Percentiles rank a stretch among this genome's conserved stretches.
Conservation (phyloP, 2,113 vertebrate genomes). For the Ptychochromis oligacanthus region DNA sequence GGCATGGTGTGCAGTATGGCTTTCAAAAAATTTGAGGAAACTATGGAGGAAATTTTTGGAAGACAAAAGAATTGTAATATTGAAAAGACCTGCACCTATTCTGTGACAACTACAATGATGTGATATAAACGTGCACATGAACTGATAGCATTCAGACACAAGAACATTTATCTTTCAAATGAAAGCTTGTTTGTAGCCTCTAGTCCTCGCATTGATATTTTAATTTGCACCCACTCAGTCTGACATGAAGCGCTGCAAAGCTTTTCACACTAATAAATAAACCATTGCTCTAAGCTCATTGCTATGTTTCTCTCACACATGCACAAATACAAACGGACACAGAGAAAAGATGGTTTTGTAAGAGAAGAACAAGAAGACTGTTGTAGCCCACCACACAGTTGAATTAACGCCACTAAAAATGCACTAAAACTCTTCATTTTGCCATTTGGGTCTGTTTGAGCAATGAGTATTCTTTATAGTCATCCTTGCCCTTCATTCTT, state of each 20-base stretch:
- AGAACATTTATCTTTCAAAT: not conserved
- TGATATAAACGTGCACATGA: not conserved
- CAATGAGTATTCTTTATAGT: not conserved
- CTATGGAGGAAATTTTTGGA: not conserved
- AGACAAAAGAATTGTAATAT: no score
- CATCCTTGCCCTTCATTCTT: not conserved
- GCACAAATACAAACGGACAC: conserved; percentile 7
- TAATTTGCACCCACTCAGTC: conserved; percentile 12
- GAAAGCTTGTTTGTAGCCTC: not conserved
- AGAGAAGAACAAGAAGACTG: not conserved
- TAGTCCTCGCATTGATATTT: not conserved
- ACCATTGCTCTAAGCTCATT: conserved; percentile 13
- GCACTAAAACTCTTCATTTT: not conserved
- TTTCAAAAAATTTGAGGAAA: not conserved
- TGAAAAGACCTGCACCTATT: not conserved
- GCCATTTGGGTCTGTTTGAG: not conserved
- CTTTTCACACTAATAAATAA: conserved; percentile 29
- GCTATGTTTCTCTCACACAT: conserved; percentile 7
- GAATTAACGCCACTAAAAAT: not conserved
- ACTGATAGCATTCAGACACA: not conserved
- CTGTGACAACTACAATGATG: not conserved
- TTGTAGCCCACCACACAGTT: not conserved
- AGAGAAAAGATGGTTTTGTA: not conserved
- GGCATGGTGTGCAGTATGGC: no score
- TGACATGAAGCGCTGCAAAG: not conserved